phyloP scores from a whole-genome alignment of 2,113 vertebrate species.

The Ptilorrhoa leucosticta region DNA sequence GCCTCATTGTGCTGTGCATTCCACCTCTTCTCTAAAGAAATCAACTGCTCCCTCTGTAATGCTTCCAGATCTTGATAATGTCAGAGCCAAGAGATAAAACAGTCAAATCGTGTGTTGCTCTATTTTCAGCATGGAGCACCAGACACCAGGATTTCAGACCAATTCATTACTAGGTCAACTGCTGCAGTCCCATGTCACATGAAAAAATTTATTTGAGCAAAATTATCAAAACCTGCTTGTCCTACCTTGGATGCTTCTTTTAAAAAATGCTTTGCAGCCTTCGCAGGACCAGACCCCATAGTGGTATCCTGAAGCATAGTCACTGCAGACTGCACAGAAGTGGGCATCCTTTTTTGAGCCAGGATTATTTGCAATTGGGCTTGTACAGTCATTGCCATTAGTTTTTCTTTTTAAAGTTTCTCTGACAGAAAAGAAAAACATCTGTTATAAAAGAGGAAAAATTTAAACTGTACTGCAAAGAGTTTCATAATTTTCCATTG shows the following conservation, averaged over 20 bases:
- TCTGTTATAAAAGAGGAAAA: not conserved
- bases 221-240: not conserved
- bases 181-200: not conserved
- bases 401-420: constrained; percentile 74
- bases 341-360: constrained; percentile 85
- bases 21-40: not conserved
- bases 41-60: not conserved
- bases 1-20: not conserved
- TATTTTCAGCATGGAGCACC: not conserved
- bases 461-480: not conserved
- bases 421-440: constrained; percentile 70
- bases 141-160: not conserved
- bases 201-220: not conserved
- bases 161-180: not conserved
- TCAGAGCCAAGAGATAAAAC: not conserved
- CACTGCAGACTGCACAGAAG: constrained; percentile 93
- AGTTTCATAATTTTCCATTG: not conserved
- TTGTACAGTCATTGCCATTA: constrained; percentile 62
- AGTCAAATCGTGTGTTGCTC: not conserved
- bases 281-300: constrained; percentile 98
- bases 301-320: constrained; percentile 99
- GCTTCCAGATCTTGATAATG: not conserved
- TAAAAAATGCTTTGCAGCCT: constrained; percentile 99
- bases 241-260: constrained; percentile 98
- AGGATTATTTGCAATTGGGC: constrained; percentile 67